Conservation (phyloP, 2,888 invertebrate species). For the Cephus spinipes region DNA sequence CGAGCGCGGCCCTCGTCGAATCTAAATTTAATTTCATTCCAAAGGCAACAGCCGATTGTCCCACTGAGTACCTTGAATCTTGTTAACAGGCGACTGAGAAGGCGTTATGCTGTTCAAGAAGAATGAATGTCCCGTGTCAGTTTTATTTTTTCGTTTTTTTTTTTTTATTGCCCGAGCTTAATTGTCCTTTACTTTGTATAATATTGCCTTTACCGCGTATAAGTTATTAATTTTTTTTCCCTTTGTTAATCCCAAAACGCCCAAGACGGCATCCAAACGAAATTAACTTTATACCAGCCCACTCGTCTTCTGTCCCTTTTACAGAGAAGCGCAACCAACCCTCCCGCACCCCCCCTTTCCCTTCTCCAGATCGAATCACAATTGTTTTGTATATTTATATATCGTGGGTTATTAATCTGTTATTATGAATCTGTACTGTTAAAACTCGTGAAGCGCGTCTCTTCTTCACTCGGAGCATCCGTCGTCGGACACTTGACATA, state of each 20-base stretch:
- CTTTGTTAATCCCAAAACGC: neutral
- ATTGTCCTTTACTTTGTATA: neutral
- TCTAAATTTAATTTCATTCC: neutral
- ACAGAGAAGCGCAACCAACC: neutral
- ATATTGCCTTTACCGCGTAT: neutral
- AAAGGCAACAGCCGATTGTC: neutral
- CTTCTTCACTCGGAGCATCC: neutral
- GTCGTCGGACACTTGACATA: neutral
- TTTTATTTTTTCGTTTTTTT: neutral
- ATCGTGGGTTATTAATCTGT: constrained; percentile 30
- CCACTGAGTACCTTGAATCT: neutral
- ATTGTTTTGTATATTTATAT: constrained; percentile 42
- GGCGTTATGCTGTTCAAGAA: neutral
- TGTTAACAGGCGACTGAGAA: neutral
- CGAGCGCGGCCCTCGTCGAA: neutral
- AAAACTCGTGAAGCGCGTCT: neutral
- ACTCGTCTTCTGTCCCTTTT: neutral
- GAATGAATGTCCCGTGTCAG: neutral
- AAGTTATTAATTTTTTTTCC: neutral
- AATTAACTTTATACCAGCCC: neutral
- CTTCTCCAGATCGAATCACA: constrained; percentile 4
- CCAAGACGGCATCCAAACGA: neutral
- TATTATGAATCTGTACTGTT: constrained; percentile 5
- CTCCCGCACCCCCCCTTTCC: no score
- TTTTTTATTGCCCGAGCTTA: neutral